These are phyloP conservation scores for Chloroceryle amazona DNA, from an alignment of 2,797 vertebrate genomes.

Conservation along the genomic window DNA sequence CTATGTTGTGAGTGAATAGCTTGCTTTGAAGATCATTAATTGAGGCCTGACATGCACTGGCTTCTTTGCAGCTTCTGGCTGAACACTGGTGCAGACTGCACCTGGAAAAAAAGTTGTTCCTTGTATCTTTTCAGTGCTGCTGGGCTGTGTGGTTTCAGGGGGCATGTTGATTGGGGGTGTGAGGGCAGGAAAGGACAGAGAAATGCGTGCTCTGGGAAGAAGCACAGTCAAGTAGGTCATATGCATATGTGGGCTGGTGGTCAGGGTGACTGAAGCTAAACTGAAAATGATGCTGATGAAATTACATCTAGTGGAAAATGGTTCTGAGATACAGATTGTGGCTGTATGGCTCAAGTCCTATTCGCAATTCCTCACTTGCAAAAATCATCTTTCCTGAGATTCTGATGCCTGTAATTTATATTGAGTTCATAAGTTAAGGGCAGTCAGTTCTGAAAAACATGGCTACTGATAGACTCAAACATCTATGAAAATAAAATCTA, in stretches of 20 bases:
- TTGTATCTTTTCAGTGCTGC: neutral
- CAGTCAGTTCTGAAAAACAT: neutral
- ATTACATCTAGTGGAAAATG: neutral
- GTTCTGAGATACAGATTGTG: neutral
- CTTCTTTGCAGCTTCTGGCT: neutral
- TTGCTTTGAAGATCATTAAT: neutral
- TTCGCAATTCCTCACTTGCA: constrained; percentile 4
- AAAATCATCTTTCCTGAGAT: neutral
- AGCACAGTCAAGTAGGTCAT: neutral
- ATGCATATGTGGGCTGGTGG: rapidly evolving
- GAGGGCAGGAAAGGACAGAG: neutral
- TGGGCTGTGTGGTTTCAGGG: rapidly evolving
- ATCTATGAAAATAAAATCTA: neutral
- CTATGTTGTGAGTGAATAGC: neutral
- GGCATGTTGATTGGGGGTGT: rapidly evolving
- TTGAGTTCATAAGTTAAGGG: neutral
- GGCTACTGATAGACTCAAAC: neutral
- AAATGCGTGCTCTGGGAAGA: rapidly evolving
- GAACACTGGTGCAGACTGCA: neutral
- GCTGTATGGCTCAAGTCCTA: neutral
- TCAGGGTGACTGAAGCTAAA: neutral
- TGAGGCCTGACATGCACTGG: neutral
- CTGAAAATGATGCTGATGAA: neutral
- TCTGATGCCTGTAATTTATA: neutral
- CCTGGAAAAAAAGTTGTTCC: neutral